A percentile compares a stretch with the other conserved stretches of the same genome.
These are phyloP conservation scores for Struthidea cinerea DNA, from an alignment of 2,113 vertebrate species.

Conservation along the genomic window DNA sequence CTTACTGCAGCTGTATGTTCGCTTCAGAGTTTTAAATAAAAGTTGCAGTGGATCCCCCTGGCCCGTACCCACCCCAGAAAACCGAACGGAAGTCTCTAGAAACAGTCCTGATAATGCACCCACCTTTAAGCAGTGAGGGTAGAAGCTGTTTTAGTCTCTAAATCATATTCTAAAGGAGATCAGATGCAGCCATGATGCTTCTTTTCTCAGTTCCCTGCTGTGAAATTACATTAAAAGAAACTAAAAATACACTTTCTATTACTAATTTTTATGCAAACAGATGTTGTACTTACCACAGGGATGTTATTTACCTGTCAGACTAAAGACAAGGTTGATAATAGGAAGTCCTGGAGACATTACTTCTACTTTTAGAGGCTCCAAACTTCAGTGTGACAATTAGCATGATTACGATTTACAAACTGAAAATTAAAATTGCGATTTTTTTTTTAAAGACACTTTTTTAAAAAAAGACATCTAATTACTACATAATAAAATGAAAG, in stretches of 20 bases:
- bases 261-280: not conserved
- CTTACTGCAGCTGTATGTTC: not conserved
- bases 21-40: not conserved
- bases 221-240: not conserved
- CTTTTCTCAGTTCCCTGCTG: not conserved
- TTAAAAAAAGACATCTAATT: not conserved
- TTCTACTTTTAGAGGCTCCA: not conserved
- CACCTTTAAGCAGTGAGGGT: not conserved
- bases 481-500: not conserved
- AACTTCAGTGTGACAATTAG: not conserved
- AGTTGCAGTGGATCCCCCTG: not conserved
- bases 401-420: not conserved
- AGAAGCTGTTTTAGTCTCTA: not conserved
- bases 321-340: not conserved
- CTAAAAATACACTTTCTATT: not conserved
- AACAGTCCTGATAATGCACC: not conserved
- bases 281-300: not conserved
- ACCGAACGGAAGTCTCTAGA: not conserved
- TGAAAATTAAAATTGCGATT: not conserved
- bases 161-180: not conserved
- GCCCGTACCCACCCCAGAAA: rapidly evolving
- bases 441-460: not conserved
- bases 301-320: constrained; percentile 37
- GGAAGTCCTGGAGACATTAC: not conserved
- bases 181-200: not conserved